Percentiles rank a stretch among this genome's conserved stretches.
Conservation (phyloP, 2,888 invertebrate genomes). For the Ditylenchus weischeri region DNA sequence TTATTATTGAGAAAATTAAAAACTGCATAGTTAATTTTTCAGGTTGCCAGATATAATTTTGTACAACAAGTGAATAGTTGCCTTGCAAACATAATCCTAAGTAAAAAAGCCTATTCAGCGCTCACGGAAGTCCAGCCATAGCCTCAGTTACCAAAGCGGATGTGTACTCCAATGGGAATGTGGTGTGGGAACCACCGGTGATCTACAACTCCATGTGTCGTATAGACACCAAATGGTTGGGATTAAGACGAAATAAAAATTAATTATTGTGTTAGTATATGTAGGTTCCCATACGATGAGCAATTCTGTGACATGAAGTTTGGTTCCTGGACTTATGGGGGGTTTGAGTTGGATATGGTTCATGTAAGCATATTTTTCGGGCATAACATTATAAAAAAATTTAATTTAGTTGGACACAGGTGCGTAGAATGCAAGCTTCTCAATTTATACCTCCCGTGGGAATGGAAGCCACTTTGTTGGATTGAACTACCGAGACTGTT, state of each 20-base stretch:
- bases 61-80: constrained; percentile 46
- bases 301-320: constrained; percentile 57
- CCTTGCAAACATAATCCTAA: not conserved
- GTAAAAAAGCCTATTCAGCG: constrained; percentile 34
- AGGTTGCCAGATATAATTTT: constrained; percentile 50
- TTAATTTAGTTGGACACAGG: too few relatives aligned
- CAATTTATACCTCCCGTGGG: too few relatives aligned
- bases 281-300: constrained; percentile 54
- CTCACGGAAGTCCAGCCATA: constrained; percentile 55
- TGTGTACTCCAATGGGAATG: constrained; percentile 43
- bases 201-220: constrained; percentile 56
- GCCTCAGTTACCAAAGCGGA: constrained; percentile 49
- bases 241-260: not conserved
- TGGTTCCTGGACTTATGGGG: constrained; percentile 57
- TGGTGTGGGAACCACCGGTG: constrained; percentile 38
- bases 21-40: too few relatives aligned
- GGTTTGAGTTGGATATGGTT: constrained; percentile 53
- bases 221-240: constrained; percentile 55
- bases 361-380: constrained; percentile 40
- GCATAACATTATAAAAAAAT: too few relatives aligned
- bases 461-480: too few relatives aligned
- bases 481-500: too few relatives aligned
- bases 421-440: too few relatives aligned
- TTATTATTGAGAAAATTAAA: constrained; percentile 29
- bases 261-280: constrained; percentile 7